phyloP scores from a whole-genome alignment of 2,888 invertebrate genomes.

The Diaprepes abbreviatus region DNA sequence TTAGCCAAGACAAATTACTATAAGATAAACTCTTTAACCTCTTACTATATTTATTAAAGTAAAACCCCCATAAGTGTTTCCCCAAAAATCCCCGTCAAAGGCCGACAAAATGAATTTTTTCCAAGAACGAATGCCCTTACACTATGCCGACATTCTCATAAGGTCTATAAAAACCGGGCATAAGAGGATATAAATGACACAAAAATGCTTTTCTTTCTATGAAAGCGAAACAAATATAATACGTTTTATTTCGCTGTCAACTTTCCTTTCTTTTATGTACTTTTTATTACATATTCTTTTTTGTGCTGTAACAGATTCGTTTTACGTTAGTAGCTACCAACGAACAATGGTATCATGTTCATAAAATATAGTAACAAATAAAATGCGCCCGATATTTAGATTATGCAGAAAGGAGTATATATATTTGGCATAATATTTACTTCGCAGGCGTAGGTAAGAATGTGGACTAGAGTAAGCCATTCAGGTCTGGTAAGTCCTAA shows the following conservation, averaged over 20 bases:
- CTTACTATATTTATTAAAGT: slow-evolving; percentile 10
- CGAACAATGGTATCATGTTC: slow-evolving; percentile 5
- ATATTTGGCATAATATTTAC: not conserved
- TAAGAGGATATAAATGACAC: slow-evolving; percentile 37
- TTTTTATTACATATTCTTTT: slow-evolving; percentile 24
- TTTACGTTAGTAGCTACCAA: slow-evolving; percentile 12
- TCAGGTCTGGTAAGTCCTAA: no score
- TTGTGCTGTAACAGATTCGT: slow-evolving; percentile 21
- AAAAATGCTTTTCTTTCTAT: slow-evolving; percentile 42
- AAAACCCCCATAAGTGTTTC: slow-evolving; percentile 17
- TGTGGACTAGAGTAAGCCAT: not conserved
- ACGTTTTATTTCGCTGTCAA: slow-evolving; percentile 29
- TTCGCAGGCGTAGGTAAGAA: not conserved
- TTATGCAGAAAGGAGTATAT: slow-evolving; percentile 4
- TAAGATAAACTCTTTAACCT: not conserved
- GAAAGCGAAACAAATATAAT: slow-evolving; percentile 38
- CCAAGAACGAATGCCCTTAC: slow-evolving; percentile 22
- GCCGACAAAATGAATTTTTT: slow-evolving; percentile 16
- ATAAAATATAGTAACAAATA: slow-evolving; percentile 10
- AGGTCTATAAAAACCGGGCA: slow-evolving; percentile 41
- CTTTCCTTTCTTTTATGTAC: slow-evolving; percentile 20
- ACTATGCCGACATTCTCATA: slow-evolving; percentile 37
- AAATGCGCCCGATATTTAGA: slow-evolving; percentile 1
- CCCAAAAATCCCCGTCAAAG: slow-evolving; percentile 2
- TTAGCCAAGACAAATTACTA: not conserved